Evolutionary conservation across 2,797 vertebrate genomes (phyloP), one percentile per base, ranked within the genome.

Genomic region (Poeciliopsis gracilis): DNA sequence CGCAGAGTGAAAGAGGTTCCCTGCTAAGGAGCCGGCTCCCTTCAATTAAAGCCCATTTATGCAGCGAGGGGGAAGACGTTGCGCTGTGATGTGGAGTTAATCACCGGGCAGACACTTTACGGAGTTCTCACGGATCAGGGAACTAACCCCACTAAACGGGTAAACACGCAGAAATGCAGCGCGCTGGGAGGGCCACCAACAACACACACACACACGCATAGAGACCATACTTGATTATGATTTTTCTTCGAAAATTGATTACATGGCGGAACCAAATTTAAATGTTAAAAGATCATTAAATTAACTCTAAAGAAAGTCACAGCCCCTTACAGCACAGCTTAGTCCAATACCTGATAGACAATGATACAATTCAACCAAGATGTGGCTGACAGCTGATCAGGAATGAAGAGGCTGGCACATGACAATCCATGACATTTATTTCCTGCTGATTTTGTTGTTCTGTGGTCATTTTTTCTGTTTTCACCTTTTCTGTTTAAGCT

Each of bases 391-490:
- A 30, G 57, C 28, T 59, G 30, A 30, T 28, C 28, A 59, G 28
- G 30, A 30, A 3, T 89, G 92, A 92, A 95, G 95, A 90, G 84
- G 78, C 94, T 87, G 94, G 93, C 92, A 95, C 94, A 97, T 97
- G 97, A 95, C 94, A 97, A 95, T 97, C 95, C 92, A 98, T 98
- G 98, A 97, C 98, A 97, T 98, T 98, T 98, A 98, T 98, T 97
- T 97, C 94, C 79, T 47, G 84, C 93, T 28, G 18, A 36, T 36
- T 36, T 36, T 63, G 59, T 36, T 36, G 15, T 33, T 63, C 2
- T 61, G 28, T 7, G 28, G 57, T 33, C 2, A 7, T 3, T 20
- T 63, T 18, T 36, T 36, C 16, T 36, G 16, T 33, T 30, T 59
- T 61, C 12, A 61, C 13, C 15, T 63, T 63, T 33, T 63, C 30